Percentiles rank a stretch among this genome's conserved stretches.
Conservation (phyloP, 2,888 invertebrate species). For the Drosophila algonquin region DNA sequence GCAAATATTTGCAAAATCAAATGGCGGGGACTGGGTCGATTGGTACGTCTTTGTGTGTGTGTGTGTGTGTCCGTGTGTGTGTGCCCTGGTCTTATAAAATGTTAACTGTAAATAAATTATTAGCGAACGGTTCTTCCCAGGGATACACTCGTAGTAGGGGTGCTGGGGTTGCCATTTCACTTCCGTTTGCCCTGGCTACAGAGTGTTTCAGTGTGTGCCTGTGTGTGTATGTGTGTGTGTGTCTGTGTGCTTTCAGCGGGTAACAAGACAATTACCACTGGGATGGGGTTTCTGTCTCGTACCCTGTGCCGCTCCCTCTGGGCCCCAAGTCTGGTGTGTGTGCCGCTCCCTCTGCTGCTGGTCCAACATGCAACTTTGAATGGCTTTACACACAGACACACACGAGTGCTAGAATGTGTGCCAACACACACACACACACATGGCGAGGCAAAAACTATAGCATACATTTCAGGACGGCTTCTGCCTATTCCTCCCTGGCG, state of each 20-base stretch:
- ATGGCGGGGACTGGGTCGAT: conserved; percentile 32
- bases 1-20: conserved; percentile 77
- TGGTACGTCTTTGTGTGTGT: neutral
- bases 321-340: conserved; percentile 26
- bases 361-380: conserved; percentile 69
- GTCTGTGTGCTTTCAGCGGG: conserved; percentile 63
- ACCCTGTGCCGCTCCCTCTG: conserved; percentile 1
- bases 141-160: neutral
- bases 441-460: conserved; percentile 62
- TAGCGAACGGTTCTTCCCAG: conserved; percentile 44
- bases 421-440: conserved; percentile 54
- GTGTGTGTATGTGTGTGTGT: conserved; percentile 22
- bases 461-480: conserved; percentile 57
- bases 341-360: conserved; percentile 36
- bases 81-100: conserved; percentile 61
- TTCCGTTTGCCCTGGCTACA: conserved; percentile 35
- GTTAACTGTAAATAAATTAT: conserved; percentile 78
- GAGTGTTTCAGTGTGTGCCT: conserved; percentile 6
- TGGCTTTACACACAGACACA: conserved; percentile 55
- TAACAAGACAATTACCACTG: conserved; percentile 79
- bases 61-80: conserved; percentile 20
- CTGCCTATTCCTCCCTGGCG: conserved; percentile 22
- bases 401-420: conserved; percentile 61
- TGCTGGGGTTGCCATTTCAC: conserved; percentile 48
- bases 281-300: conserved; percentile 48